phyloP scores from a whole-genome alignment of 2,797 vertebrate genomes.

The Denticeps clupeoides region DNA sequence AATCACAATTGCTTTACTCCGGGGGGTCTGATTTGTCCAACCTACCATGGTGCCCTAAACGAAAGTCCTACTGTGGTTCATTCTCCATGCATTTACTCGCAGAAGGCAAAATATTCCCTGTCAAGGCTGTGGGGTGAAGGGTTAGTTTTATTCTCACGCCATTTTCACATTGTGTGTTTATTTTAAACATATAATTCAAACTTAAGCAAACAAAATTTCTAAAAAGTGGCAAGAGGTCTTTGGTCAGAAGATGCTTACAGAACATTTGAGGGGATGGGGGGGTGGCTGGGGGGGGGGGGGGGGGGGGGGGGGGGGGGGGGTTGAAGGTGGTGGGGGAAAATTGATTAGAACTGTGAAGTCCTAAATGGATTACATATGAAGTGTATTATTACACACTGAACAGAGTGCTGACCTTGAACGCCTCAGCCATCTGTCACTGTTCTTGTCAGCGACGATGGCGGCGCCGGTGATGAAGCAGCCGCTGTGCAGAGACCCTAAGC shows the following conservation, averaged over 20 bases:
- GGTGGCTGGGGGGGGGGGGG: neutral
- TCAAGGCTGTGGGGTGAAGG: too few species aligned
- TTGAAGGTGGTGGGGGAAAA: conserved; percentile 15
- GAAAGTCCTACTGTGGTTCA: conserved; percentile 22
- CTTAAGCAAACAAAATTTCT: neutral
- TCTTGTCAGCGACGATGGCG: conserved; percentile 20
- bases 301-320: neutral
- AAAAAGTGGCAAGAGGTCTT: neutral
- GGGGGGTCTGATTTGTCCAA: conserved; percentile 38
- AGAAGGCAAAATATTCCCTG: too few species aligned
- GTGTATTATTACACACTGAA: conserved; percentile 15
- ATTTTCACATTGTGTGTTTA: neutral
- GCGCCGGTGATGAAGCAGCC: conserved; percentile 11
- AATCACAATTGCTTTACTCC: conserved; percentile 58
- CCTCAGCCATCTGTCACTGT: conserved; percentile 26
- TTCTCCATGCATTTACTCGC: neutral
- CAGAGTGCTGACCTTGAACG: conserved; percentile 25
- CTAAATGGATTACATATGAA: conserved; percentile 37
- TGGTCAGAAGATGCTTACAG: neutral
- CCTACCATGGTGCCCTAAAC: conserved; percentile 39
- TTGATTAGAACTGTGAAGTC: conserved; percentile 17
- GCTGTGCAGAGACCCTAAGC: conserved; percentile 7
- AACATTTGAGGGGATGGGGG: conserved; percentile 1
- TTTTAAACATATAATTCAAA: neutral
- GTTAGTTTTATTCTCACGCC: neutral